Base-by-base conservation (phyloP, 2,888 invertebrate genomes). In the Oscheius myriophilus region DNA sequence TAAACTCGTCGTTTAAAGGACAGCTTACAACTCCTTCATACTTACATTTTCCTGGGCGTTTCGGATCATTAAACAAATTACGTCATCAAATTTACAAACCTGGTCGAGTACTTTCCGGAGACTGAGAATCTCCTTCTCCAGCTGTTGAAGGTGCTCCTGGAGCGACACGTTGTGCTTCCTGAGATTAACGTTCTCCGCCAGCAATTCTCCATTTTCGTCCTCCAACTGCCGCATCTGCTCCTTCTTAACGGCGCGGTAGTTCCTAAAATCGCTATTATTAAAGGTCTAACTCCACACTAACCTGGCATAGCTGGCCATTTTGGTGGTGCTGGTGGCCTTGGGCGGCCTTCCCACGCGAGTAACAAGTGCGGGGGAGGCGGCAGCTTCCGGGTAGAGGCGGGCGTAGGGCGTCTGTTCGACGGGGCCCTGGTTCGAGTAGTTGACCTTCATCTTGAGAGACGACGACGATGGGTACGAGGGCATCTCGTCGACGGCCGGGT, bases 221-320 rank as follows among this genome's bases (percentile, higher is more conserved):
- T 33, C 21, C 33, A 61, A 49, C 16, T 25, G 51, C 1, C 67
- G 52, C 39, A 72, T 41, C 49, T 78, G 70, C 39, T 69, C 54
- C 52, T 81, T 81, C 75, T 81, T 81, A 67, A 67, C 61, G 64
- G 73, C 76, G 14, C 81, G 73, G 51, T 81, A 81, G 70, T 73
- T 71, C 58, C 61, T 61, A 26, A 46, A 61, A 49, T 3, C 21
- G n/a, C 33, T 33, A 3, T 9, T 6, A 6, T 33, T 33, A 33
- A 33, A 6, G 4, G 12, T 46, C 6, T 7, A n/a, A n/a, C n/a
- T n/a, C n/a, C n/a, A 41, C 16, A 49, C 49, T 21, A 18, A 61
- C 61, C 79, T 71, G n/a, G 81, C 81, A 63, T 81, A 81, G 51
- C 70, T 70, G 21, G 81, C 81, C 75, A 77, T 76, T 66, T 81